Evolutionary conservation across 2,888 invertebrate species (phyloP).

Genomic region (Hydraecia micacea): DNA sequence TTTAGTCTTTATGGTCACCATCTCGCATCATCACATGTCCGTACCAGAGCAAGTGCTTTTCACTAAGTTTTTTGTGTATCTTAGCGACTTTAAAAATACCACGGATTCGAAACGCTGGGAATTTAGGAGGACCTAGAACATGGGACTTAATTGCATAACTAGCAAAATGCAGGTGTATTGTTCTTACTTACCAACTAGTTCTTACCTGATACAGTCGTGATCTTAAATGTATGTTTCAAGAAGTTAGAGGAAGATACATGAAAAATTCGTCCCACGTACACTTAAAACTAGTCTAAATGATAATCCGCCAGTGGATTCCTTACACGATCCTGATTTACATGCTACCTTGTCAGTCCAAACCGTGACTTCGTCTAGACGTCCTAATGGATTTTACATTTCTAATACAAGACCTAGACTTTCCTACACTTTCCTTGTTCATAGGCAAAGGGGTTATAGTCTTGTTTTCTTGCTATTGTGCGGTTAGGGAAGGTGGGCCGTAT

Average conservation of each 20-base stretch:
- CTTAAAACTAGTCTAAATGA: slow-evolving; percentile 57
- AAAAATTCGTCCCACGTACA: slow-evolving; percentile 46
- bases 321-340: slow-evolving; percentile 62
- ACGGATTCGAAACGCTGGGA: neutral
- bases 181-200: neutral
- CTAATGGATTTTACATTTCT: slow-evolving; percentile 55
- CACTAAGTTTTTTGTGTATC: neutral
- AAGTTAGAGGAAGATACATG: slow-evolving; percentile 10
- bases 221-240: slow-evolving; percentile 2
- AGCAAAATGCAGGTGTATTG: neutral
- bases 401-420: slow-evolving; percentile 35
- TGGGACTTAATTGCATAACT: neutral
- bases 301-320: slow-evolving; percentile 56
- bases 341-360: slow-evolving; percentile 34
- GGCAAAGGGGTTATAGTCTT: slow-evolving; percentile 25
- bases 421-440: slow-evolving; percentile 37
- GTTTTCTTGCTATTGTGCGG: slow-evolving; percentile 43
- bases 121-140: neutral
- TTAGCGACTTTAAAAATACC: neutral
- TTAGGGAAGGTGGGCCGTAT: slow-evolving; percentile 40
- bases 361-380: slow-evolving; percentile 62
- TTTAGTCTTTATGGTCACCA: neutral
- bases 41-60: neutral
- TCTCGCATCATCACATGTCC: neutral
- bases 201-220: no score